These are phyloP conservation scores for Aricia agestis DNA, from an alignment of 1,140 invertebrate species.

Conservation along the genomic window DNA sequence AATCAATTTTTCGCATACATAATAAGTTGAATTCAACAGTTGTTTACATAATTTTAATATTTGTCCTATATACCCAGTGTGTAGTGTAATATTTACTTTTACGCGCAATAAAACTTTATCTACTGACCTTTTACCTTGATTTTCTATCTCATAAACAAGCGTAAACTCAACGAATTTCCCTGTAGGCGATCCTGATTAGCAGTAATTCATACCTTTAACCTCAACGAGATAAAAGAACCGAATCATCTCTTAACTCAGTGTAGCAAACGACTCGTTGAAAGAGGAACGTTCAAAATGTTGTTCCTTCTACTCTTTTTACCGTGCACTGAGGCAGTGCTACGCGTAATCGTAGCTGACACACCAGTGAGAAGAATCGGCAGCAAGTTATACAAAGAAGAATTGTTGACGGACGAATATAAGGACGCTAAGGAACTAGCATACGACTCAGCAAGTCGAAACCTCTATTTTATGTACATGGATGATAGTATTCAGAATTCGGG, in stretches of 20 bases:
- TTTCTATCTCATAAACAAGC: not conserved
- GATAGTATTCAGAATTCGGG: slow-evolving; percentile 58
- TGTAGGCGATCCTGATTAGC: slow-evolving; percentile 11
- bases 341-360: slow-evolving; percentile 47
- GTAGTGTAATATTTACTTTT: not conserved
- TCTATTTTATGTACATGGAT: slow-evolving; percentile 70
- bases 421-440: slow-evolving; percentile 57
- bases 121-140: slow-evolving; percentile 1
- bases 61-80: not conserved
- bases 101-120: not conserved
- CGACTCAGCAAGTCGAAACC: slow-evolving; percentile 56
- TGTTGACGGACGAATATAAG: slow-evolving; percentile 47
- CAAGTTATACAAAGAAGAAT: slow-evolving; percentile 54
- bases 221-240: slow-evolving; percentile 43
- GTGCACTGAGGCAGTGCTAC: slow-evolving; percentile 38
- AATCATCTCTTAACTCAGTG: slow-evolving; percentile 32
- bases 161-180: not conserved
- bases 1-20: no score
- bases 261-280: not conserved
- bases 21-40: no score
- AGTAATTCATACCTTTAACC: slow-evolving; percentile 33
- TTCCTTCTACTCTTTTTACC: slow-evolving; percentile 21
- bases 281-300: slow-evolving; percentile 1
- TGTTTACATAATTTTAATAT: not conserved
- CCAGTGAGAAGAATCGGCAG: slow-evolving; percentile 51